A percentile compares a stretch with the other conserved stretches of the same genome.
phyloP scores from a whole-genome alignment of 2,888 invertebrate genomes.

The Euzophera pinguis region DNA sequence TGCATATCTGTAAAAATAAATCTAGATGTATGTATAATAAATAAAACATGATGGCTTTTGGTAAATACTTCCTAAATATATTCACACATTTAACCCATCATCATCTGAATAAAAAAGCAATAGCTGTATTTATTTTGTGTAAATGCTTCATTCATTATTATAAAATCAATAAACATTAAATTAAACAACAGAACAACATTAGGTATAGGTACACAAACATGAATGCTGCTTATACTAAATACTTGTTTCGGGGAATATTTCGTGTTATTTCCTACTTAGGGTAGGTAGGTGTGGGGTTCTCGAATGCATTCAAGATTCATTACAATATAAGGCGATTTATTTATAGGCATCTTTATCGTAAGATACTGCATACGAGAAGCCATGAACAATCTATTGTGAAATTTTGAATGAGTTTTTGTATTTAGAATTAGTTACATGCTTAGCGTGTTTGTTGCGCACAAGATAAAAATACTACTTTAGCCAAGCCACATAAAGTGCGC shows the following conservation, averaged over 20 bases:
- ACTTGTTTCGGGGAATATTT: not conserved
- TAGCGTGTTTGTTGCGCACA: too few species aligned
- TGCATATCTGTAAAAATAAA: too few species aligned
- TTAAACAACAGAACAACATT: not conserved
- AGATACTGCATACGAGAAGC: too few species aligned
- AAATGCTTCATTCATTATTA: constrained; percentile 3
- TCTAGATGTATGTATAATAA: not conserved
- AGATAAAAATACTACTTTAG: too few species aligned
- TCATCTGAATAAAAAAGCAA: not conserved
- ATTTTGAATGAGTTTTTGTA: too few species aligned
- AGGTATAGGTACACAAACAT: not conserved
- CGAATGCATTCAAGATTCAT: too few species aligned
- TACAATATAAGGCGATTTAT: too few species aligned
- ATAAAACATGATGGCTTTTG: not conserved
- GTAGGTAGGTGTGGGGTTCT: too few species aligned
- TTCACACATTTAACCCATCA: not conserved
- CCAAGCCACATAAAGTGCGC: too few species aligned
- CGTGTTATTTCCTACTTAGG: not conserved
- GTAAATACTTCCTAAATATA: not conserved
- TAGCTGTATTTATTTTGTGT: constrained; percentile 7
- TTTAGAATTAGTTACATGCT: too few species aligned
- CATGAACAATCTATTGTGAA: too few species aligned
- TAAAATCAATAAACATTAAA: constrained; percentile 2
- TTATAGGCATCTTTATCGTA: too few species aligned
- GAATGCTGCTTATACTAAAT: constrained; percentile 7